Conservation (phyloP, 2,797 vertebrate genomes). For the Acrocephalus scirpaceus region DNA sequence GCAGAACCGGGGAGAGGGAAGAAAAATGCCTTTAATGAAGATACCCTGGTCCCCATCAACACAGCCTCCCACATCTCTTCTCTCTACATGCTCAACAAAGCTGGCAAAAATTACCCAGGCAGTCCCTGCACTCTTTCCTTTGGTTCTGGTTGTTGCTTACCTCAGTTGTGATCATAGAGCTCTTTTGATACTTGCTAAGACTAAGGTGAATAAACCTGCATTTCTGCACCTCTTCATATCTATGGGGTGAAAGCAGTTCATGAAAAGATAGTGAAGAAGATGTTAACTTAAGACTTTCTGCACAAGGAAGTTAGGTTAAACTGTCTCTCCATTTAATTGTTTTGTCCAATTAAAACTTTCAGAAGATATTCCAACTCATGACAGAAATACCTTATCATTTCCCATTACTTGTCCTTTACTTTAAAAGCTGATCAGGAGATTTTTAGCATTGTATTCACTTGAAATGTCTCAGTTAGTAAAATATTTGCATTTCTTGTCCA, state of each 20-base stretch:
- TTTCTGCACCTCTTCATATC: neutral
- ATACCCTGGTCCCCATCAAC: neutral
- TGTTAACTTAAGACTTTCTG: neutral
- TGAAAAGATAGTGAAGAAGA: neutral
- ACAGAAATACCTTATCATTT: neutral
- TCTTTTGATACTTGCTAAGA: neutral
- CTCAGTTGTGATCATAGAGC: accelerated
- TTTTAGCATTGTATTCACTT: neutral
- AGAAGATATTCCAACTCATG: neutral
- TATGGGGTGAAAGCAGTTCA: neutral
- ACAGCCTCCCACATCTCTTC: neutral
- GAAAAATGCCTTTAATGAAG: neutral
- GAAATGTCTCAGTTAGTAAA: neutral
- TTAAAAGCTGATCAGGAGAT: neutral
- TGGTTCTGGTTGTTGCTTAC: neutral
- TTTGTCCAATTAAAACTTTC: neutral
- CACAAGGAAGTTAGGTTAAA: neutral
- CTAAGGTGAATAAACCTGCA: neutral
- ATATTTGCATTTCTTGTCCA: neutral
- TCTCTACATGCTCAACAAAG: neutral
- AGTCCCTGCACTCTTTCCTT: accelerated
- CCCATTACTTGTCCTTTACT: neutral
- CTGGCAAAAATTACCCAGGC: neutral
- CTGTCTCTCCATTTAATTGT: neutral
- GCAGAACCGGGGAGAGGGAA: too few species aligned